A percentile compares a stretch with the other conserved stretches of the same genome.
Evolutionary conservation across 1,140 invertebrate genomes (phyloP).

Genomic region (Papilio machaon): DNA sequence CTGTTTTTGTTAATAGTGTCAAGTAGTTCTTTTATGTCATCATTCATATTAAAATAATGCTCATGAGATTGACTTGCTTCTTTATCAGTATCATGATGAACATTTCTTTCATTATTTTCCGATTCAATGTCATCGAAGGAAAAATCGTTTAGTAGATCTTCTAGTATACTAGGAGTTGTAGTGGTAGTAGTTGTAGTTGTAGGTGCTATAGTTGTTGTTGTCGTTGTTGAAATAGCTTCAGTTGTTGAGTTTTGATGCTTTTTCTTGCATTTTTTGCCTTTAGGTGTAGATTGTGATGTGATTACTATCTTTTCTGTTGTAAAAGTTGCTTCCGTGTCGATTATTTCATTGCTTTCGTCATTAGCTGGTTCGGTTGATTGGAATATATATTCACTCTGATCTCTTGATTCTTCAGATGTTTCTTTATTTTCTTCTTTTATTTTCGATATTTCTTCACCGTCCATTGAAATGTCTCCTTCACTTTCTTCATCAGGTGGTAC

Average conservation of each 20-base stretch:
- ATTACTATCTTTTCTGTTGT: conserved; percentile 54
- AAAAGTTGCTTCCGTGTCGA: conserved; percentile 45
- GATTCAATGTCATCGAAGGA: conserved; percentile 55
- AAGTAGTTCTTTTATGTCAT: conserved; percentile 68
- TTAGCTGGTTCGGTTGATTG: conserved; percentile 51
- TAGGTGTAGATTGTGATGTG: conserved; percentile 48
- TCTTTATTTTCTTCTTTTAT: conserved; percentile 44
- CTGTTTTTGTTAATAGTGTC: conserved; percentile 53
- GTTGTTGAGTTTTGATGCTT: conserved; percentile 59
- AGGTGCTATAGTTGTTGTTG: conserved; percentile 38
- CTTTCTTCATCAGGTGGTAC: conserved; percentile 39
- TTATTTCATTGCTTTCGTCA: conserved; percentile 52
- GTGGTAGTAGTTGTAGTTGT: conserved; percentile 45
- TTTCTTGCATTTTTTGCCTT: conserved; percentile 75
- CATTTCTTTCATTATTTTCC: conserved; percentile 41
- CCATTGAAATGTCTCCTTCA: conserved; percentile 42
- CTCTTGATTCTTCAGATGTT: conserved; percentile 54
- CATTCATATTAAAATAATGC: conserved; percentile 57
- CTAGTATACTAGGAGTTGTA: conserved; percentile 36
- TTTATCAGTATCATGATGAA: conserved; percentile 49
- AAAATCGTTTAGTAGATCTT: conserved; percentile 49
- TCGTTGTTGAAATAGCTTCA: conserved; percentile 39
- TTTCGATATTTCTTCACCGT: conserved; percentile 42
- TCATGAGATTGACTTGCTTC: conserved; percentile 61
- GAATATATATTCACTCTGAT: conserved; percentile 68